Evolutionary conservation across 1,140 invertebrate genomes (phyloP).

Genomic region (Lasioglossum baleicum): DNA sequence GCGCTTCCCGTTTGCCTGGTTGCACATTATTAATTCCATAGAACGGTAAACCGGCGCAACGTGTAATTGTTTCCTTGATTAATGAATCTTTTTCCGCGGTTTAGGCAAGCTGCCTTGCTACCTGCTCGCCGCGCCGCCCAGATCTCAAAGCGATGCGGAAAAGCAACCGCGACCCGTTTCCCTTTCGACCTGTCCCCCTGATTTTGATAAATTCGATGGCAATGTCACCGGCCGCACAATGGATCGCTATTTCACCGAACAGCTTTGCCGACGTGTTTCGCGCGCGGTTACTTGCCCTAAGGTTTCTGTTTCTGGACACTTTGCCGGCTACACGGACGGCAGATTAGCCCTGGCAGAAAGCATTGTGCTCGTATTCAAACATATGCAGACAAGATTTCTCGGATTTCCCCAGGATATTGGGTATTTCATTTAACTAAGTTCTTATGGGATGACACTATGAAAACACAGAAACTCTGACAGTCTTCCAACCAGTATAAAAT

Average conservation of each 20-base stretch:
- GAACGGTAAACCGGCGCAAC: not conserved
- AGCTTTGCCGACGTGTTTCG: constrained; percentile 9
- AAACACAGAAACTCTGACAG: no score
- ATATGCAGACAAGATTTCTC: no score
- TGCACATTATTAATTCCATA: constrained; percentile 17
- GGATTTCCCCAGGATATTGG: no score
- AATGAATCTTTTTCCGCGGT: constrained; percentile 30
- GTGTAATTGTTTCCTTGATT: constrained; percentile 32
- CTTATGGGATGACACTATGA: no score
- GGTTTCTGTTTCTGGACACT: not conserved
- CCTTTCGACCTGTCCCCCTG: constrained; percentile 7
- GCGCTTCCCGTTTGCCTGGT: not conserved
- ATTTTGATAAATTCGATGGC: constrained; percentile 42
- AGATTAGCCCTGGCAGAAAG: no score
- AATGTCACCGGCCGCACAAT: constrained; percentile 12
- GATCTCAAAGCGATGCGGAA: not conserved
- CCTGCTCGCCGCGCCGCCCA: no score
- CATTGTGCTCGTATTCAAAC: no score
- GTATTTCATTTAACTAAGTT: no score
- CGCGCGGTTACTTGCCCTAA: constrained; percentile 9
- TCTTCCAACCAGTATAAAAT: no score
- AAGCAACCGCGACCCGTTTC: not conserved
- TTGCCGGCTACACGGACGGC: not conserved
- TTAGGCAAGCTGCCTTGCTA: not conserved
- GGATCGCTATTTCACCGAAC: not conserved